Evolutionary conservation across 2,797 vertebrate species (phyloP), one percentile per base, ranked within the genome.

Genomic region (Myotis daubentonii): DNA sequence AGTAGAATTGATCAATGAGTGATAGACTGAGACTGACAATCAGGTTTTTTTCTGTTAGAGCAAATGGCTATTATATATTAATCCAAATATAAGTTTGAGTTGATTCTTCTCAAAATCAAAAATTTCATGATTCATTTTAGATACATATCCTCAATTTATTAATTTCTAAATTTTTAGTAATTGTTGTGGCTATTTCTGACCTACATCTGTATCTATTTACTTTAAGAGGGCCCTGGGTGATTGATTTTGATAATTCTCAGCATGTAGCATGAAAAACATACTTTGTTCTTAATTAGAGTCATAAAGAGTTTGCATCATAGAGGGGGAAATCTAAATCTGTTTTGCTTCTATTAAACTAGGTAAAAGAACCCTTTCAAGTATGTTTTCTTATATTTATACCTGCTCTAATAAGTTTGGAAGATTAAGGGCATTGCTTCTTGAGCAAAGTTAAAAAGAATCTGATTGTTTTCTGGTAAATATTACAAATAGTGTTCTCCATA

Each of bases 211-310:
- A 44, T 57, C 5, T 66, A 57, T 88, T 41, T 85, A 51, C 33
- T 95, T 81, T 82, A 66, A 9, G 19, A 80, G 28, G 44, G 3
- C 11, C 10, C 89, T 62, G 20, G 36, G 53, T 92, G 41, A 66
- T 92, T 93, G 57, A 96, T 93, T 94, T 91, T 92, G 19, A n/a
- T 91, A 78, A 78, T 72, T 93, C 20, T 91, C 11, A 75, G 23
- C 9, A 88, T 78, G 15, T 65, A 70, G 8, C 36, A 65, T 33
- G 47, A 88, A 83, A 36, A 96, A 76, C 23, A 57, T 75, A 76
- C 10, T 81, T 88, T n/a, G 4, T 53, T 41, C 30, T 91, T 85
- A 92, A 90, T 94, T 81, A 76, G 23, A 79, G n/a, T 87, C 33
- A 57, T 55, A 60, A 3, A 16, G 62, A 57, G 20, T 47, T 89